Conservation (phyloP, 2,888 invertebrate genomes). For the Agriotes lineatus region DNA sequence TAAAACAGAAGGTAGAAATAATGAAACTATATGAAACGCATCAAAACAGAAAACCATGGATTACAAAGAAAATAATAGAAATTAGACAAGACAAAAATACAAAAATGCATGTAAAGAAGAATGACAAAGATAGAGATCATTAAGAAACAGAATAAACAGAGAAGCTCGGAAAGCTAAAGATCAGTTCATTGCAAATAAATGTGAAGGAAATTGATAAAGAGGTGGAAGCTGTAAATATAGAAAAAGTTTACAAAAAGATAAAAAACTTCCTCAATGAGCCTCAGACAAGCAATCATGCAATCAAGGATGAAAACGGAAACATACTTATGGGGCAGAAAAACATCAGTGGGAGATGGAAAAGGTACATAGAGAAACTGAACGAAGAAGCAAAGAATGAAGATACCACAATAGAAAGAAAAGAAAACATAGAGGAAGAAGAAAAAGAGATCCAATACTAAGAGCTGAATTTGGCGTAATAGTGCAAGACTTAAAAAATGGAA, state of each 20-base stretch:
- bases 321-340: background rate
- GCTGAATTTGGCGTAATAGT: background rate
- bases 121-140: background rate
- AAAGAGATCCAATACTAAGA: background rate
- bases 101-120: background rate
- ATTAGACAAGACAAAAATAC: background rate
- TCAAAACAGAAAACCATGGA: background rate
- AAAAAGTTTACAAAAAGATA: background rate
- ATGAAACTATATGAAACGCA: background rate
- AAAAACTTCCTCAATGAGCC: background rate
- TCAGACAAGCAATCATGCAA: background rate
- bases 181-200: too few species aligned
- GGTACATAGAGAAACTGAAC: too few species aligned
- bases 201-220: background rate
- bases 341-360: background rate
- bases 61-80: background rate
- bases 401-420: background rate
- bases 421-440: background rate
- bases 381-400: background rate
- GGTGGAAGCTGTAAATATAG: background rate
- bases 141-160: background rate
- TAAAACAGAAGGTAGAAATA: background rate
- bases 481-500: background rate
- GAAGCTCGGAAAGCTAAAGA: background rate
- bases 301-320: background rate